Conservation (phyloP, 2,797 vertebrate genomes). For the Bradypodion ventrale region DNA sequence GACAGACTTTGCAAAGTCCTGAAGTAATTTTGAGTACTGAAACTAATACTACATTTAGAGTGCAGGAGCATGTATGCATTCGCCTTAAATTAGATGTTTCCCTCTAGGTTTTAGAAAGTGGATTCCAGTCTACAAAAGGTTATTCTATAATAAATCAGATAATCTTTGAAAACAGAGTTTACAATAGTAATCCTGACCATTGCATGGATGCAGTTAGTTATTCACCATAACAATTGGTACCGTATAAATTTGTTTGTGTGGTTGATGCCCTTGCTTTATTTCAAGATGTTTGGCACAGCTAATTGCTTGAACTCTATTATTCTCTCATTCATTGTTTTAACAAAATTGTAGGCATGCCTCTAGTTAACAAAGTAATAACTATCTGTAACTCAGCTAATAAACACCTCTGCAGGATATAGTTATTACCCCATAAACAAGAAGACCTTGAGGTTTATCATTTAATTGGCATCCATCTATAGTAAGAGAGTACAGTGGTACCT, state of each 20-base stretch:
- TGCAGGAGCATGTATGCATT: neutral
- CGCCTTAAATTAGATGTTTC: neutral
- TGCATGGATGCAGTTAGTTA: neutral
- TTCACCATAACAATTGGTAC: neutral
- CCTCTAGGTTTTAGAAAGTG: neutral
- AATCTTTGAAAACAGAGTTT: neutral
- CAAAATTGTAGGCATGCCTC: conserved; percentile 40
- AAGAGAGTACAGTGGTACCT: too few relatives aligned
- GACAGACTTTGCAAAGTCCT: neutral
- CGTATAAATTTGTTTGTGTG: neutral
- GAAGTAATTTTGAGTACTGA: neutral
- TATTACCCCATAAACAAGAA: conserved; percentile 67
- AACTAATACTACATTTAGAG: neutral
- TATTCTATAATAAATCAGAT: neutral
- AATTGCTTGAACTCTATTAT: conserved; percentile 15
- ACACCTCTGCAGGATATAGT: conserved; percentile 60
- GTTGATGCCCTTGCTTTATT: neutral
- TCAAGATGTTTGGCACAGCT: neutral
- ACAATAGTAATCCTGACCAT: neutral
- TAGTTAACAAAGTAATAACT: conserved; percentile 52
- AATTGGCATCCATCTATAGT: conserved; percentile 57
- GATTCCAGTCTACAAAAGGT: neutral
- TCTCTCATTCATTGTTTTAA: conserved; percentile 32
- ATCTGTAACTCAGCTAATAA: conserved; percentile 61
- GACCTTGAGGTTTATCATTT: conserved; percentile 57